Evolutionary conservation across 2,797 vertebrate species (phyloP), one percentile per base, ranked within the genome.

Genomic region (Bucorvus abyssinicus): DNA sequence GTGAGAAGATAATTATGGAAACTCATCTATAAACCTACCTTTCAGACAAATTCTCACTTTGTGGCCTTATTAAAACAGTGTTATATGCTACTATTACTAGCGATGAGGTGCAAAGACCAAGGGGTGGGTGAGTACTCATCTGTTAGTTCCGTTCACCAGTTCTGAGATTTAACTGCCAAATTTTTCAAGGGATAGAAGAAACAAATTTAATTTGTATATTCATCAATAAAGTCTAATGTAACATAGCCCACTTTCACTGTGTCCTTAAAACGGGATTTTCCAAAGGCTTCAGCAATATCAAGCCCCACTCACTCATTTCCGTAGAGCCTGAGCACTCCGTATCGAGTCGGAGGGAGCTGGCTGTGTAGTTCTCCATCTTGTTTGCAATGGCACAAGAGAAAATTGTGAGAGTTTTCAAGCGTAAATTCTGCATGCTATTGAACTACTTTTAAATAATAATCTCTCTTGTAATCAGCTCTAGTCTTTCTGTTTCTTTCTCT

Each of bases 21-120:
- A 57, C 42, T 80, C 32, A 32, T 65, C 90, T 53, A 70, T 74
- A 96, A 96, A 89, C 47, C 59, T 24, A 73, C 5, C 64, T 94
- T 94, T 63, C 17, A 89, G 52, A 77, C 4, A 89, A 67, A 68
- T 71, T 68, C 94, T 69, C 44, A 74, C 47, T 80, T 55, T 36
- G 55, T 50, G 57, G 77, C 53, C 50, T 90, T 87, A 56, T 50
- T 80, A 77, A 71, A 95, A 77, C 47, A 75, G 45, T 55, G 13
- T 45, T 59, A 53, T 30, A 45, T 81, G 13, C 42, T 49, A 5
- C 22, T 61, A 10, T 26, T 50, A 67, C 22, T 47, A 82, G 64
- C 69, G 75, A 81, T 81, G 74, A 69, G 17, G 14, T 52, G 22
- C 49, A 47, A 90, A 91, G 22, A 76, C 40, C 65, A 36, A 65